Evolutionary conservation across 2,797 vertebrate species (phyloP).

Genomic region (Microcaecilia unicolor): DNA sequence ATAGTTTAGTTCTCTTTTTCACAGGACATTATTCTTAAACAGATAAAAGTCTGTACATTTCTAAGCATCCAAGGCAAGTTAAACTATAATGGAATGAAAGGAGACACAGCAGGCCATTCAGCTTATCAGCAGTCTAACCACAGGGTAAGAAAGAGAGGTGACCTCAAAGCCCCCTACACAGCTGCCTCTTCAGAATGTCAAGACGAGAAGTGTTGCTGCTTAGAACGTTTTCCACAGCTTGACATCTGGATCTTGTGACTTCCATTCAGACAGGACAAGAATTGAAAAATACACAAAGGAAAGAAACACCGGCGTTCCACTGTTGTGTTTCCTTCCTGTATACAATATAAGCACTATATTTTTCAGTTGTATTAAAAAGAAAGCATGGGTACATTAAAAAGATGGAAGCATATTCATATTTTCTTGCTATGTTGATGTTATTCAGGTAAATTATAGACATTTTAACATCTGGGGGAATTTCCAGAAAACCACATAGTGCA

Average conservation of each 20-base stretch:
- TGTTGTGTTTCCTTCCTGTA: no score
- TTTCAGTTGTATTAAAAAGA: no score
- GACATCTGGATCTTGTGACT: not conserved
- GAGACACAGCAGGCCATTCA: not conserved
- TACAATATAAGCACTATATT: no score
- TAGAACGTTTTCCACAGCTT: slow-evolving; percentile 5
- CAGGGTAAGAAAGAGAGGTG: slow-evolving; percentile 5
- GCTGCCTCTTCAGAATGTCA: slow-evolving; percentile 17
- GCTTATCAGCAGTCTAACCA: slow-evolving; percentile 17
- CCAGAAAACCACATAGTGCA: no score
- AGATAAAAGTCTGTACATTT: slow-evolving; percentile 1
- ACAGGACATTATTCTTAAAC: slow-evolving; percentile 10
- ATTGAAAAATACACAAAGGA: no score
- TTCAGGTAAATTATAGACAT: no score
- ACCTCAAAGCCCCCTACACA: slow-evolving; percentile 1
- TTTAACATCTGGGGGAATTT: no score
- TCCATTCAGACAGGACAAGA: slow-evolving; percentile 5
- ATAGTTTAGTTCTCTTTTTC: slow-evolving; percentile 11
- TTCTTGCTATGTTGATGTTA: no score
- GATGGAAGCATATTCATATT: no score
- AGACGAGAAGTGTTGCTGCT: slow-evolving; percentile 20
- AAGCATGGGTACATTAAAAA: no score
- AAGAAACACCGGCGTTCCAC: no score
- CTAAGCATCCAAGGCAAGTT: slow-evolving; percentile 13
- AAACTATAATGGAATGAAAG: not conserved